Evolutionary conservation across 2,797 vertebrate species (phyloP).

Genomic region (Phrynocephalus guinanensis): DNA sequence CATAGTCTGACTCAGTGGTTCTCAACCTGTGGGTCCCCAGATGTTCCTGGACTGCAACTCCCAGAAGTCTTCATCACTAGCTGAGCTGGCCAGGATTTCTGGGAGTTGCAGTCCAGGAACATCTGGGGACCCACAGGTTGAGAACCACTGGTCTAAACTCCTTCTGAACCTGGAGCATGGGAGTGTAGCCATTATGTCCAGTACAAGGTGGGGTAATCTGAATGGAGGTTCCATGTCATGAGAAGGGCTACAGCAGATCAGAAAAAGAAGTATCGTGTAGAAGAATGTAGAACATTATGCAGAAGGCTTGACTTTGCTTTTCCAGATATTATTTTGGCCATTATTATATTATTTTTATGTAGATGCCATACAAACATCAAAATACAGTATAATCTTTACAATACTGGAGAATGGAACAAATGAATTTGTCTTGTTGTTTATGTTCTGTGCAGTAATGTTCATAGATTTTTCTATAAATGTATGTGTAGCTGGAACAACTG

Average conservation of each 20-base stretch:
- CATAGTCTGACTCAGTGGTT: not conserved
- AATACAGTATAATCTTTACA: not conserved
- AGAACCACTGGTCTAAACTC: too few relatives aligned
- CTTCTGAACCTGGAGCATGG: not conserved
- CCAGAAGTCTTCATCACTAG: too few relatives aligned
- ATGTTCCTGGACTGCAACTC: too few relatives aligned
- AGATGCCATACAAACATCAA: not conserved
- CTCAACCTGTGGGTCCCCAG: too few relatives aligned
- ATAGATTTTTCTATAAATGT: conserved; percentile 11
- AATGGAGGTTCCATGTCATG: too few relatives aligned
- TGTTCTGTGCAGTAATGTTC: conserved; percentile 24
- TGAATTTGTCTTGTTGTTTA: not conserved
- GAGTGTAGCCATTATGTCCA: not conserved
- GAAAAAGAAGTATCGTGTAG: too few relatives aligned
- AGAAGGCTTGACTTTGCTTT: too few relatives aligned
- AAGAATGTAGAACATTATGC: too few relatives aligned
- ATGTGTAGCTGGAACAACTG: conserved; percentile 27
- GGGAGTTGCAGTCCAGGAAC: too few relatives aligned
- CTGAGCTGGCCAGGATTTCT: too few relatives aligned
- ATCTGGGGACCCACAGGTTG: too few relatives aligned
- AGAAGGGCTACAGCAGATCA: too few relatives aligned
- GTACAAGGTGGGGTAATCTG: not conserved
- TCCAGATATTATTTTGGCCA: not conserved
- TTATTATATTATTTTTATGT: not conserved
- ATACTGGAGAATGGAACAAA: conserved; percentile 8